These are phyloP conservation scores for Lepidurus apus DNA, from an alignment of 1,140 invertebrate species.

Conservation along the genomic window DNA sequence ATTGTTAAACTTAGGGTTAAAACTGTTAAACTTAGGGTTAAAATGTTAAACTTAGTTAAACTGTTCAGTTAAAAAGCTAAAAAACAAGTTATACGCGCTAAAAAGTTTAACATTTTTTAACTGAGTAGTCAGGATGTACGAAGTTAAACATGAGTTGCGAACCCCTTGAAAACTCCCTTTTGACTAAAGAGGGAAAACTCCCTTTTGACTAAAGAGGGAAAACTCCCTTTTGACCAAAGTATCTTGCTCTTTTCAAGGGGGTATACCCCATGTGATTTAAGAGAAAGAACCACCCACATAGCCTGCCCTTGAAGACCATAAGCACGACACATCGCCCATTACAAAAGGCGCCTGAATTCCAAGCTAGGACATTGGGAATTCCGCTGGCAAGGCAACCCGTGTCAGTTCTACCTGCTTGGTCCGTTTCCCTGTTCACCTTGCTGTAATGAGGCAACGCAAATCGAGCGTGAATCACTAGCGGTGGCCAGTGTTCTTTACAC, in stretches of 20 bases:
- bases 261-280: neutral
- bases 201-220: neutral
- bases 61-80: too few species aligned
- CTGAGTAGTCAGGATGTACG: too few species aligned
- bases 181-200: too few species aligned
- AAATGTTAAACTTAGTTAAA: too few species aligned
- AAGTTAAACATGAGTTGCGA: too few species aligned
- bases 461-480: constrained; percentile 6
- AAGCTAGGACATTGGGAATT: constrained; percentile 29
- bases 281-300: constrained; percentile 5
- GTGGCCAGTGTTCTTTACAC: neutral
- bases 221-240: neutral
- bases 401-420: constrained; percentile 18
- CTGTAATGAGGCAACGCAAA: neutral
- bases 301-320: constrained; percentile 34
- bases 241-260: neutral
- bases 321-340: constrained; percentile 19
- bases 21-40: too few species aligned
- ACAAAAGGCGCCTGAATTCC: constrained; percentile 19
- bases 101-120: too few species aligned
- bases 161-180: too few species aligned
- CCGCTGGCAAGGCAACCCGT: constrained; percentile 21
- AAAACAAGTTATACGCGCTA: too few species aligned
- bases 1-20: too few species aligned
- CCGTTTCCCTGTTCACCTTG: neutral